Conservation (phyloP, 2,113 vertebrate species). For the Neomonachus schauinslandi region DNA sequence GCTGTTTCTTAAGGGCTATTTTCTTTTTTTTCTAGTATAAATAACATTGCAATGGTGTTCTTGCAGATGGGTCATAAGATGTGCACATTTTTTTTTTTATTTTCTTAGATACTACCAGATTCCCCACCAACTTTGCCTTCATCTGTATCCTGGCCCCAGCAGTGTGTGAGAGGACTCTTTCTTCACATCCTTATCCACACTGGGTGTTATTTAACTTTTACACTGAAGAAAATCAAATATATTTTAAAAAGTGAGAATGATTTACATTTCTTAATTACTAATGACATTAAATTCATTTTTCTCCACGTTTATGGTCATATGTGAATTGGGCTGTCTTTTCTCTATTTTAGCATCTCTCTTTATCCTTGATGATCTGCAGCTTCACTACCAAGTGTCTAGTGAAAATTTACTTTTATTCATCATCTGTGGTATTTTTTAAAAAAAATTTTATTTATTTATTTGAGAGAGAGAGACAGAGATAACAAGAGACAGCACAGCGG, state of each 20-base stretch:
- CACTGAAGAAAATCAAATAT: neutral
- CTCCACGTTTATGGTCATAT: neutral
- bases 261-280: neutral
- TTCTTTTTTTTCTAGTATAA: neutral
- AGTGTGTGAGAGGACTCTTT: neutral
- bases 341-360: neutral
- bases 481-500: neutral
- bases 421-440: neutral
- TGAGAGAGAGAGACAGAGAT: neutral
- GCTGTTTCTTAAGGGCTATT: neutral
- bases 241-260: neutral
- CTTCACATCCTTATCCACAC: neutral
- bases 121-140: neutral
- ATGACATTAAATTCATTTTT: neutral
- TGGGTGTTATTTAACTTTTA: neutral
- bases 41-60: neutral
- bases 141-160: neutral
- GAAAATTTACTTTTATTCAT: neutral
- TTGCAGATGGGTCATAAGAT: neutral
- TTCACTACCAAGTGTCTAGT: neutral
- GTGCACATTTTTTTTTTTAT: neutral
- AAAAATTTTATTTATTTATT: no score
- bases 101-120: neutral
- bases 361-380: neutral
- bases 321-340: neutral